These are phyloP conservation scores for Ranitomeya variabilis DNA, from an alignment of 2,113 vertebrate genomes.

Conservation along the genomic window DNA sequence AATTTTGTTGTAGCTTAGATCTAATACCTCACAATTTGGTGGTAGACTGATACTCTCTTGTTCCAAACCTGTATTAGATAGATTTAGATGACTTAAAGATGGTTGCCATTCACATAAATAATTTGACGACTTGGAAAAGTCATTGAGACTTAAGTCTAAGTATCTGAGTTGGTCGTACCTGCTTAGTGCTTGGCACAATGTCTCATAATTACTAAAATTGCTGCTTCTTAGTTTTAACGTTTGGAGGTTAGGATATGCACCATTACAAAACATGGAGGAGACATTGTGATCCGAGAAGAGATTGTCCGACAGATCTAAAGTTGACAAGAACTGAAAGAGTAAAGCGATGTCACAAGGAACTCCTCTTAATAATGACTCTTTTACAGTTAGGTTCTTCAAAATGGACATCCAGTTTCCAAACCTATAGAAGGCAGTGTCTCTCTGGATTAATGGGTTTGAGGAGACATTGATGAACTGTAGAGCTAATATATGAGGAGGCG, in stretches of 20 bases:
- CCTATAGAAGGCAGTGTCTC: background rate
- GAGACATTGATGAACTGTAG: conserved; percentile 67
- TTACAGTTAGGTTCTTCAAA: conserved; percentile 66
- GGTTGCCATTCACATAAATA: conserved; percentile 67
- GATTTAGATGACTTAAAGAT: conserved; percentile 62
- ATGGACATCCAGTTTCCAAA: conserved; percentile 65
- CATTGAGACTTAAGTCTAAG: conserved; percentile 73
- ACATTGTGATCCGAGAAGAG: conserved; percentile 60
- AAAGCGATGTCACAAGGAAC: conserved; percentile 63
- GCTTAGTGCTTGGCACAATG: conserved; percentile 54
- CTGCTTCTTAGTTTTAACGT: conserved; percentile 64
- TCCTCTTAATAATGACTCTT: conserved; percentile 42
- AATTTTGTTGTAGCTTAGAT: conserved; percentile 70
- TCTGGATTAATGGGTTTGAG: background rate
- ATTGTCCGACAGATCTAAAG: conserved; percentile 71
- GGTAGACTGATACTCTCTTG: conserved; percentile 65
- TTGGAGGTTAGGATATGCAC: conserved; percentile 67
- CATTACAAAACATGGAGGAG: conserved; percentile 61
- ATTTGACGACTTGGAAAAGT: background rate
- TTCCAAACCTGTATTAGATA: conserved; percentile 65
- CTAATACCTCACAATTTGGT: conserved; percentile 62
- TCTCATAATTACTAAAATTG: conserved; percentile 60
- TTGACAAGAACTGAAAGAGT: conserved; percentile 60
- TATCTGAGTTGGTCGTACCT: conserved; percentile 11
- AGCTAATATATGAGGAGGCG: conserved; percentile 57